phyloP scores from a whole-genome alignment of 2,113 vertebrate species.

The Rissa tridactyla region DNA sequence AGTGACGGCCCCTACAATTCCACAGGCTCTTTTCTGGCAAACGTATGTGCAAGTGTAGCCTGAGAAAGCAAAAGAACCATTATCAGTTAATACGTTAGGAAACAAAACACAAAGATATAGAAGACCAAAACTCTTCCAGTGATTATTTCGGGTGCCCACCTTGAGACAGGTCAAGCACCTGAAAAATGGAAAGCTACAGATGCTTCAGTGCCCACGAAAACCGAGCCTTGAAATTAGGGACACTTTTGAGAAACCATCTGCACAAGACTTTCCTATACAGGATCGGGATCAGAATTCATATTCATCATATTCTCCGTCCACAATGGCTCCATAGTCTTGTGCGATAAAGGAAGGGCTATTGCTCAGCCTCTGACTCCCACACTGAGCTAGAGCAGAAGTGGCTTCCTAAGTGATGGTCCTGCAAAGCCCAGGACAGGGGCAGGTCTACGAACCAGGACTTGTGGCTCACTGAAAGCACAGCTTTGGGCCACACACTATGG shows the following conservation, averaged over 20 bases:
- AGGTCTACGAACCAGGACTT: not conserved
- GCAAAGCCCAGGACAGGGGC: not conserved
- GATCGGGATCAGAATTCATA: not conserved
- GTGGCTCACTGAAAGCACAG: not conserved
- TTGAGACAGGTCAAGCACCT: not conserved
- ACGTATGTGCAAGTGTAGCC: not conserved
- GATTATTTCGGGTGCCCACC: not conserved
- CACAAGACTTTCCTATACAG: accelerated
- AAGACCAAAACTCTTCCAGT: not conserved
- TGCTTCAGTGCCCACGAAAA: not conserved
- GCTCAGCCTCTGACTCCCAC: not conserved
- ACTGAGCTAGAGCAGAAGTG: not conserved
- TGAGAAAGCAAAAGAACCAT: not conserved
- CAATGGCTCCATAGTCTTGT: accelerated
- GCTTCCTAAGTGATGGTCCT: not conserved
- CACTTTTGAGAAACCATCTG: not conserved
- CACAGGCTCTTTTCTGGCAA: not conserved
- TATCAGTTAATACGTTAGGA: accelerated
- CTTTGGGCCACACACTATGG: not conserved
- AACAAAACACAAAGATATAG: not conserved
- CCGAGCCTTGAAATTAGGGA: not conserved
- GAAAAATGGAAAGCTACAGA: not conserved
- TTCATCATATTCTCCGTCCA: not conserved
- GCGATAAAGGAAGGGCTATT: not conserved
- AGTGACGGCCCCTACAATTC: not conserved